Base-by-base conservation (phyloP, 2,113 vertebrate genomes). In the Nesogale talazaci region DNA sequence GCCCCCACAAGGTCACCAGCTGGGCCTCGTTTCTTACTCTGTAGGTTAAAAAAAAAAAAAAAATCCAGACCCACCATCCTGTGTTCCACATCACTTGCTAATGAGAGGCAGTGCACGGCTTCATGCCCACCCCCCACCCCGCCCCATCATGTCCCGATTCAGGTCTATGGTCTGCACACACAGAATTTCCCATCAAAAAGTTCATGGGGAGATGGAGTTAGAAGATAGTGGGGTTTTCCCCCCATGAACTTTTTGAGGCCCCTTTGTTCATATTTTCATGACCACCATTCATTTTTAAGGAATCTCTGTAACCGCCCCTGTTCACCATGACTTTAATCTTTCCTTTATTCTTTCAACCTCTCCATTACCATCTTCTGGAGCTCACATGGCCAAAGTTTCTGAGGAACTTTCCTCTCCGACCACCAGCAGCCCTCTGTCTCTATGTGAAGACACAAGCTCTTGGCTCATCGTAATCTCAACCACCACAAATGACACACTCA, bases 301-400 rank as follows among this genome's bases (percentile, higher is more conserved):
- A 52, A 52, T 52, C 46, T 52, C 46, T 52, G 46, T 52, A 52
- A 52, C 5, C 10, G 57, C 14, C 52, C 83, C 59, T 86, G 38
- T 46, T 92, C n/a, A 74, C 36, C 29, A 72, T 84, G 38, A 86
- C 61, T 81, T 88, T 85, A 84, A 76, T 79, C 84, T 46, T 88
- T 76, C 77, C 40, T 86, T 86, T 59, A 83, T 83, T 88, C 29
- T 61, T 83, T 70, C 77, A 17, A 31, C 23, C 36, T 77, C 40
- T 70, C 78, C 25, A 7, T 67, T 85, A 83, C n/a, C 31, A 67
- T 81, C 83, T 72, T 92, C 34, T 6, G 29, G 42, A 83, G 31
- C 34, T 61, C 4, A 69, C 25, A 59, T 57, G 15, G 59, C 11
- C 86, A 3, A 89, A 34, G 25, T 88, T 82, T 79, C 76, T 77